Evolutionary conservation across 2,113 vertebrate genomes (phyloP).

Genomic region (Mirounga angustirostris): DNA sequence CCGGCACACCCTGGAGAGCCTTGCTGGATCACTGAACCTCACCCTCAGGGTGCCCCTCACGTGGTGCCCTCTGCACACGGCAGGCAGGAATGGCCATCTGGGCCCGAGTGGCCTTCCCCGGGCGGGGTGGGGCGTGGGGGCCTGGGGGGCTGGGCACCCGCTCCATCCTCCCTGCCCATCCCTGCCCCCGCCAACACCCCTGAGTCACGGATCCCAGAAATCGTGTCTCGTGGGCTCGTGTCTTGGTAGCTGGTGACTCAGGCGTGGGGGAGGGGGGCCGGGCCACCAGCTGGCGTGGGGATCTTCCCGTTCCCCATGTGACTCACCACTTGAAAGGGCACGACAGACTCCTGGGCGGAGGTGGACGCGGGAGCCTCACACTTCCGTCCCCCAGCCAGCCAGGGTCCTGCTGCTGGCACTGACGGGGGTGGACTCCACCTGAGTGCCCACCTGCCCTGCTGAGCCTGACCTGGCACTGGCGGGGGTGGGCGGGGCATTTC

Average conservation of each 20-base stretch:
- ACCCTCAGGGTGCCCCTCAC: accelerated
- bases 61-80: accelerated
- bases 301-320: accelerated
- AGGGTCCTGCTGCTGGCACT: accelerated
- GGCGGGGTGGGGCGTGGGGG: background rate
- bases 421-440: background rate
- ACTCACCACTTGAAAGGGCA: background rate
- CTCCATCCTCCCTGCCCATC: background rate
- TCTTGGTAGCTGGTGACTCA: background rate
- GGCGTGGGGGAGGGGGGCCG: accelerated
- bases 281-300: background rate
- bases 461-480: background rate
- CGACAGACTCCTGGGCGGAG: background rate
- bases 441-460: background rate
- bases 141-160: background rate
- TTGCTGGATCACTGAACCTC: background rate
- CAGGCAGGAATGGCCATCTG: background rate
- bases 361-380: background rate
- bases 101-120: background rate
- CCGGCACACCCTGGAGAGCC: background rate
- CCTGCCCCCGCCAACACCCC: background rate
- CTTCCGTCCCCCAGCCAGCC: background rate
- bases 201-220: background rate
- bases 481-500: background rate
- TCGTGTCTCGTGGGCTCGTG: accelerated